These are phyloP conservation scores for Drosophila lutescens DNA, from an alignment of 2,888 invertebrate species.

Conservation along the genomic window DNA sequence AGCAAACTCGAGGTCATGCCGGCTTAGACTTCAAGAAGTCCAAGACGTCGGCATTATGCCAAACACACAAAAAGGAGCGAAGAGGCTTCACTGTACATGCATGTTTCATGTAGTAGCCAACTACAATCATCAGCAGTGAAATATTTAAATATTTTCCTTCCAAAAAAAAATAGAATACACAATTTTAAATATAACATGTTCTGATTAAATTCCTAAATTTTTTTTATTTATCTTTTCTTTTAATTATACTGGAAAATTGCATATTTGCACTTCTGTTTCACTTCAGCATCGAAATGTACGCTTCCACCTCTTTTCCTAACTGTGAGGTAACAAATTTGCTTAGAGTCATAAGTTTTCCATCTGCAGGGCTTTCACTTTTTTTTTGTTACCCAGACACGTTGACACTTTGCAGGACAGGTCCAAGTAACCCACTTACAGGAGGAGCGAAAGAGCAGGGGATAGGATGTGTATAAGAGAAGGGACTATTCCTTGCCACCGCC, in stretches of 20 bases:
- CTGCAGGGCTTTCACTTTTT: not conserved
- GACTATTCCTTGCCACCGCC: slow-evolving; percentile 14
- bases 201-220: too few species aligned
- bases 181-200: not conserved
- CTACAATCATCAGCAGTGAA: too few species aligned
- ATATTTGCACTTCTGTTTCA: not conserved
- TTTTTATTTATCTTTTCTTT: too few species aligned
- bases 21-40: too few species aligned
- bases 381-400: slow-evolving; percentile 36
- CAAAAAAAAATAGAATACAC: too few species aligned
- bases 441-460: not conserved
- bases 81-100: too few species aligned
- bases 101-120: too few species aligned
- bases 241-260: too few species aligned
- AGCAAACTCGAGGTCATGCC: too few species aligned
- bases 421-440: slow-evolving; percentile 44
- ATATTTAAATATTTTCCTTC: not conserved
- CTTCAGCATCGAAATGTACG: not conserved
- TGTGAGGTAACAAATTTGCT: not conserved
- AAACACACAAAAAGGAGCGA: too few species aligned
- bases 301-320: not conserved
- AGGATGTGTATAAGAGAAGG: slow-evolving; percentile 1
- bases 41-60: too few species aligned
- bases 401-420: slow-evolving; percentile 38
- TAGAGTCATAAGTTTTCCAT: slow-evolving; percentile 33